Base-by-base conservation (phyloP, 2,797 vertebrate species). In the Merluccius polli region DNA sequence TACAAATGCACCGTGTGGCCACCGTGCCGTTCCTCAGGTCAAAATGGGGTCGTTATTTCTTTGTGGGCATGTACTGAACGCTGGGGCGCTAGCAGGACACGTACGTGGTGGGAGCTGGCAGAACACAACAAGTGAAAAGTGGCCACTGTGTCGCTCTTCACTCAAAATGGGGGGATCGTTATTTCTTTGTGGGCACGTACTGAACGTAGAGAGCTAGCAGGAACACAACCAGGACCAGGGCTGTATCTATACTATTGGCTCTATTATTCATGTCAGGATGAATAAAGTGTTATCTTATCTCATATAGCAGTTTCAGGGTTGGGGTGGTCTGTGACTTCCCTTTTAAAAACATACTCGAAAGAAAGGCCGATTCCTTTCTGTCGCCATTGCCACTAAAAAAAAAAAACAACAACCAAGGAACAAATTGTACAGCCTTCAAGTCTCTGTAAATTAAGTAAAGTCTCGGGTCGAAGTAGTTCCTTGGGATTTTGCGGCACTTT, bases 141-240 rank as follows among this genome's bases (percentile, higher is more conserved):
- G 70, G 21, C 21, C 44, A 68, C 15, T 2, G 78, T 4, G 79
- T 73, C 12, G n/a, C 32, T 70, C 76, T 79, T 82, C 76, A 76
- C 82, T 87, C 72, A 11, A 77, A 79, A 27, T 65, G 65, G 77
- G 83, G 78, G 77, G 83, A 78, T 84, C 85, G 74, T 79, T 3
- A 78, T 78, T 82, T 76, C n/a, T n/a, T 16, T 65, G 78, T 12
- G 71, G 70, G 63, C 32, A 74, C 76, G 71, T 77, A 73, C 9
- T 9, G 77, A 76, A n/a, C n/a, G n/a, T n/a, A n/a, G n/a, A 72
- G 21, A 59, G 52, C 52, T 24, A 59, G 7, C 21, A 59, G 52
- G 52, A 59, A 59, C 52, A 24, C 52, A 24, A 24, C 21, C 52
- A 3, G 52, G 52, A 59, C 21, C 21, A 24, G 52, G 52, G 18